Conservation (phyloP, 1,140 invertebrate species). For the Teleopsis dalmanni region DNA sequence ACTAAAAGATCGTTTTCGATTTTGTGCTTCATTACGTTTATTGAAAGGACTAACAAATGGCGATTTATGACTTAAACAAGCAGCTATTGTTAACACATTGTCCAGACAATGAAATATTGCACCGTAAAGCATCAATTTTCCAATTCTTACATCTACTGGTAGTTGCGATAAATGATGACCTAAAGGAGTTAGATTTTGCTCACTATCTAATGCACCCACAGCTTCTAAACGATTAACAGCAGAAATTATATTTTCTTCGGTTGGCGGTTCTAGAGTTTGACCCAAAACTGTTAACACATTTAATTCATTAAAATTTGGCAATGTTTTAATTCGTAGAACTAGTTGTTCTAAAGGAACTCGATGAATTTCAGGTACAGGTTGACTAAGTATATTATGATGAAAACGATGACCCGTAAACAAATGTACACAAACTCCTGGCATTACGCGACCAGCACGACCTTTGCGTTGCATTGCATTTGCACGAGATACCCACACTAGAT, state of each 20-base stretch:
- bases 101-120: slow-evolving; percentile 90
- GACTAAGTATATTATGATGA: slow-evolving; percentile 53
- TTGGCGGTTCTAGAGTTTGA: slow-evolving; percentile 74
- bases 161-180: slow-evolving; percentile 82
- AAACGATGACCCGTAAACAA: slow-evolving; percentile 69
- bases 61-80: slow-evolving; percentile 77
- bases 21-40: slow-evolving; percentile 61
- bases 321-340: slow-evolving; percentile 78
- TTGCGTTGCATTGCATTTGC: slow-evolving; percentile 75
- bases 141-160: slow-evolving; percentile 83
- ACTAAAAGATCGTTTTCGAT: slow-evolving; percentile 64
- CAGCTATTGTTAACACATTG: slow-evolving; percentile 87
- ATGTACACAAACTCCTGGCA: slow-evolving; percentile 75
- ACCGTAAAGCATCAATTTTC: slow-evolving; percentile 84
- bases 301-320: slow-evolving; percentile 59
- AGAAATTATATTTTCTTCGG: slow-evolving; percentile 63
- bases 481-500: slow-evolving; percentile 70
- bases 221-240: slow-evolving; percentile 69
- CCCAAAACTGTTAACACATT: slow-evolving; percentile 61
- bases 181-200: slow-evolving; percentile 73
- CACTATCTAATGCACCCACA: slow-evolving; percentile 79
- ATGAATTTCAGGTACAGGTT: slow-evolving; percentile 78
- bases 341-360: slow-evolving; percentile 79
- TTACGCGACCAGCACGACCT: slow-evolving; percentile 80
- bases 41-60: slow-evolving; percentile 72